Conservation (phyloP, 2,113 vertebrate genomes). For the Scomber colias region DNA sequence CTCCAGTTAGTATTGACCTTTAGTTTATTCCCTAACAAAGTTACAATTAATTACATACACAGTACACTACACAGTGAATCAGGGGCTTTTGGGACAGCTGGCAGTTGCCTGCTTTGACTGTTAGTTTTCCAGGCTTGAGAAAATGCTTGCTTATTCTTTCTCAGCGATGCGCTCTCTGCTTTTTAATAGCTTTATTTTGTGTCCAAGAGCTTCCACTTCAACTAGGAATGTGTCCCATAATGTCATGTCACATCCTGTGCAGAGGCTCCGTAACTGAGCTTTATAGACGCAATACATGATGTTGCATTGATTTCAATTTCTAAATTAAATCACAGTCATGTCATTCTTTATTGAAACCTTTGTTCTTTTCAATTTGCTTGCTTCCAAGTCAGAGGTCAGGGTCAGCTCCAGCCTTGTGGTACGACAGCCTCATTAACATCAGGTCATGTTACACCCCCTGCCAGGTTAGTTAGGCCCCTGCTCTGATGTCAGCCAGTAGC, state of each 20-base stretch:
- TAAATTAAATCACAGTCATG: background rate
- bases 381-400: slow-evolving; percentile 6
- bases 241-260: background rate
- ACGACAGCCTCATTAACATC: background rate
- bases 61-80: background rate
- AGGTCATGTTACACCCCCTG: background rate
- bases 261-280: background rate
- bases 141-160: background rate
- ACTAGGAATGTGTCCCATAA: background rate
- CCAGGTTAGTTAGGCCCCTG: background rate
- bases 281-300: background rate
- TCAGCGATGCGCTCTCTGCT: background rate
- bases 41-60: slow-evolving; percentile 2
- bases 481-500: background rate
- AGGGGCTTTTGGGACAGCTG: slow-evolving; percentile 2
- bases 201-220: background rate
- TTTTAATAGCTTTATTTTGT: background rate
- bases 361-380: background rate
- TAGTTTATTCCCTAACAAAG: background rate
- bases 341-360: background rate
- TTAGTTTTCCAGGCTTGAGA: background rate
- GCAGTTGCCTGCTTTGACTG: background rate
- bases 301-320: background rate
- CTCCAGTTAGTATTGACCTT: background rate
- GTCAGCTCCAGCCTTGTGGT: slow-evolving; percentile 11